These are phyloP conservation scores for Copsychus sechellarum DNA, from an alignment of 2,113 vertebrate species.

Conservation along the genomic window DNA sequence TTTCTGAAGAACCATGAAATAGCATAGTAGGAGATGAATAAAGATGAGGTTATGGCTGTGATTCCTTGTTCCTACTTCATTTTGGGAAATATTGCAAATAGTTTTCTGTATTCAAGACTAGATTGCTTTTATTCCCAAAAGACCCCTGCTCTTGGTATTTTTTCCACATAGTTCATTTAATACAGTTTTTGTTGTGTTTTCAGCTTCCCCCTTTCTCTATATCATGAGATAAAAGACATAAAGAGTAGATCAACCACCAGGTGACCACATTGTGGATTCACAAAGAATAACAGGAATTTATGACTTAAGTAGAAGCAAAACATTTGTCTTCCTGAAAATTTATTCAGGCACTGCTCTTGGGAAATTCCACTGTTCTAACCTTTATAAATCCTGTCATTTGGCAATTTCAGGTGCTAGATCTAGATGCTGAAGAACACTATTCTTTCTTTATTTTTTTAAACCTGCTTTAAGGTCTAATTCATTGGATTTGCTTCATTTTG, in stretches of 20 bases:
- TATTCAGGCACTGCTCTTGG: background rate
- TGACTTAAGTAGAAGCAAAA: background rate
- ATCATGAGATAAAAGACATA: background rate
- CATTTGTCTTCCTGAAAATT: background rate
- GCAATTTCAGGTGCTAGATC: background rate
- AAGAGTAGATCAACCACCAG: background rate
- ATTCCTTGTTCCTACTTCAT: background rate
- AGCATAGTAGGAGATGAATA: background rate
- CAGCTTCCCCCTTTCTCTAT: background rate
- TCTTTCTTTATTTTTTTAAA: background rate
- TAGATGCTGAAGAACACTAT: background rate
- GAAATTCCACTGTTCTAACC: background rate
- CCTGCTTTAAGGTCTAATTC: background rate
- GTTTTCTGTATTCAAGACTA: background rate
- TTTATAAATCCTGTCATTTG: background rate
- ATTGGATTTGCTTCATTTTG: background rate
- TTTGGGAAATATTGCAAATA: background rate
- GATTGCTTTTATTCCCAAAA: conserved; percentile 15
- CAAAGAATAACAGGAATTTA: background rate
- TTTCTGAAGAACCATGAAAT: background rate
- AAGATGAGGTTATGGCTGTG: background rate
- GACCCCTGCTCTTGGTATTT: background rate
- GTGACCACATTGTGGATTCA: background rate
- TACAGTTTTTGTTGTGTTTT: background rate
- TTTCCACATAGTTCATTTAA: background rate